Evolutionary conservation across 2,797 vertebrate species (phyloP).

Genomic region (Luscinia megarhynchos): DNA sequence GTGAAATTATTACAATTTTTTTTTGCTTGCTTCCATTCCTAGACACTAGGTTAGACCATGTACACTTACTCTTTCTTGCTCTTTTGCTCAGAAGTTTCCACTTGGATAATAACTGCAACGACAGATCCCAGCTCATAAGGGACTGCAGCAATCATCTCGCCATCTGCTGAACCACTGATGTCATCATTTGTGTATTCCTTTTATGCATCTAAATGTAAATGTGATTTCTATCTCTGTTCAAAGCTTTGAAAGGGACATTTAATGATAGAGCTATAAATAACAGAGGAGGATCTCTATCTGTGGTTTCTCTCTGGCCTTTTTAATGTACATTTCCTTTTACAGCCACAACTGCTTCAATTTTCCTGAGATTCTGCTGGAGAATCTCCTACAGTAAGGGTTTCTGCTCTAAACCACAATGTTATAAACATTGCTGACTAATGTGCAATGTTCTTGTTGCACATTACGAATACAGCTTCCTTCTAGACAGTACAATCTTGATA

Average conservation of each 20-base stretch:
- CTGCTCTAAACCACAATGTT: constrained; percentile 18
- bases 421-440: not conserved
- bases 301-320: not conserved
- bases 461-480: not conserved
- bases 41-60: not conserved
- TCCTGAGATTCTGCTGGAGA: not conserved
- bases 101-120: not conserved
- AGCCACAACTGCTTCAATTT: not conserved
- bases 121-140: not conserved
- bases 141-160: not conserved
- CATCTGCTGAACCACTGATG: not conserved
- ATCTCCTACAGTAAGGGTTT: not conserved
- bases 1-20: not conserved
- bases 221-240: not conserved
- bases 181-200: not conserved
- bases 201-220: not conserved
- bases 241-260: constrained; percentile 16
- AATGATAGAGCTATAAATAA: not conserved
- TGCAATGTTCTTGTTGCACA: not conserved
- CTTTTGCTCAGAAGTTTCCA: not conserved
- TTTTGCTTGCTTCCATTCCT: not conserved
- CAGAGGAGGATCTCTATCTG: not conserved
- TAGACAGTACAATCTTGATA: not conserved
- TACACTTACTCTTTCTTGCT: not conserved
- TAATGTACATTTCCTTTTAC: not conserved